A percentile compares a stretch with the other conserved stretches of the same genome.
Conservation (phyloP, 2,888 invertebrate species). For the Drosophila austrosaltans region DNA sequence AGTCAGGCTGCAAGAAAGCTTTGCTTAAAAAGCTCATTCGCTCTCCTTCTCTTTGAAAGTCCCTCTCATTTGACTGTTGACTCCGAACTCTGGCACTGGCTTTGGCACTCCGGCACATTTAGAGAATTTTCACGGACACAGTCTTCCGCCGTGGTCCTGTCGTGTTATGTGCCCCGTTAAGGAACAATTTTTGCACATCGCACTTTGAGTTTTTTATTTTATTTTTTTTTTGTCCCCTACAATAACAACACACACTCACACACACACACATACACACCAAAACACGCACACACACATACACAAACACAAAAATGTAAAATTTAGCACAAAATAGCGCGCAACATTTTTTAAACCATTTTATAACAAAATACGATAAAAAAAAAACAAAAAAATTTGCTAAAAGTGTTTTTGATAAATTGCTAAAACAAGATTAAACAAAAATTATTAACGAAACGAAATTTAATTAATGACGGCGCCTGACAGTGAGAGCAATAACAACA, state of each 20-base stretch:
- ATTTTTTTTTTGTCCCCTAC: slow-evolving; percentile 51
- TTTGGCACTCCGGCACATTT: slow-evolving; percentile 28
- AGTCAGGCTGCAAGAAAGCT: slow-evolving; percentile 53
- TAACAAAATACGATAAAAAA: slow-evolving; percentile 26
- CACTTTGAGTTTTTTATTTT: slow-evolving; percentile 65
- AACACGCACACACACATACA: slow-evolving; percentile 12
- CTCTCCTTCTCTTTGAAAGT: slow-evolving; percentile 12
- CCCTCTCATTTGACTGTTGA: slow-evolving; percentile 48
- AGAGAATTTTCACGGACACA: slow-evolving; percentile 58
- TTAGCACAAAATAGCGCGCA: slow-evolving; percentile 24
- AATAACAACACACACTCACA: slow-evolving; percentile 41
- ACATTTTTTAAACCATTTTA: slow-evolving; percentile 53
- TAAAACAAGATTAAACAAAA: slow-evolving; percentile 23
- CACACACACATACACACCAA: slow-evolving; percentile 24
- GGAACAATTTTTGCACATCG: slow-evolving; percentile 66
- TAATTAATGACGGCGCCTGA: slow-evolving; percentile 32
- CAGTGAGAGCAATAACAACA: slow-evolving; percentile 43
- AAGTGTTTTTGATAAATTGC: slow-evolving; percentile 67
- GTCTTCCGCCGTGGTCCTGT: slow-evolving; percentile 81
- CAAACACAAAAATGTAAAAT: slow-evolving; percentile 17
- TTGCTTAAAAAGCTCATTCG: slow-evolving; percentile 50
- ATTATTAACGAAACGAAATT: slow-evolving; percentile 18
- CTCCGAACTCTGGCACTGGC: slow-evolving; percentile 48
- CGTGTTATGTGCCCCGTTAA: slow-evolving; percentile 77
- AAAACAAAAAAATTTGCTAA: slow-evolving; percentile 64